Conservation (phyloP, 2,113 vertebrate genomes). For the Alosa alosa region DNA sequence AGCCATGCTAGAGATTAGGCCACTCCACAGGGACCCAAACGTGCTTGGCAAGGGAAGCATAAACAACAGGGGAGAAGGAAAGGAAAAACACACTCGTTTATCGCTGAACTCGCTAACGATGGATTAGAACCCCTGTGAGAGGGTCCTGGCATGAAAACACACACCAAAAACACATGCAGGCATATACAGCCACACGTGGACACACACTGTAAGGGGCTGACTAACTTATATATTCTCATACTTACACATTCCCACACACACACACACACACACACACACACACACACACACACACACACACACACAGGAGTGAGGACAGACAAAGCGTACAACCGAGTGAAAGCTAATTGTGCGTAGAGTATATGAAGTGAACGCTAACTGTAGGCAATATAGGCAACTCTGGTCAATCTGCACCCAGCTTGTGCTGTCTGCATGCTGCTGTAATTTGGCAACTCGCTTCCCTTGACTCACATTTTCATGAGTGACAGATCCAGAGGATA, state of each 20-base stretch:
- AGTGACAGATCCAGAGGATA: background rate
- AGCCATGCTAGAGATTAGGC: conserved; percentile 58
- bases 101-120: conserved; percentile 58
- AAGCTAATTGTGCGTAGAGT: background rate
- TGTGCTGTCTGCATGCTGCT: background rate
- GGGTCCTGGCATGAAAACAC: conserved; percentile 16
- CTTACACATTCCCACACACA: background rate
- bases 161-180: conserved; percentile 33
- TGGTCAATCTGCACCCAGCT: background rate
- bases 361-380: background rate
- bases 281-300: too few relatives aligned
- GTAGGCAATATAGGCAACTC: background rate
- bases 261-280: too few relatives aligned
- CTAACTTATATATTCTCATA: background rate
- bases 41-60: conserved; percentile 60
- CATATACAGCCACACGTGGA: background rate
- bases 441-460: background rate
- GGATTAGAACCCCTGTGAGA: conserved; percentile 57
- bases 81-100: conserved; percentile 44
- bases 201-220: background rate
- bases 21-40: conserved; percentile 58
- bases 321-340: background rate
- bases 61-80: conserved; percentile 51
- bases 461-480: background rate
- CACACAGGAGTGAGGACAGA: background rate